These are phyloP conservation scores for Antigone vipio DNA, from an alignment of 2,113 vertebrate species.

Conservation along the genomic window DNA sequence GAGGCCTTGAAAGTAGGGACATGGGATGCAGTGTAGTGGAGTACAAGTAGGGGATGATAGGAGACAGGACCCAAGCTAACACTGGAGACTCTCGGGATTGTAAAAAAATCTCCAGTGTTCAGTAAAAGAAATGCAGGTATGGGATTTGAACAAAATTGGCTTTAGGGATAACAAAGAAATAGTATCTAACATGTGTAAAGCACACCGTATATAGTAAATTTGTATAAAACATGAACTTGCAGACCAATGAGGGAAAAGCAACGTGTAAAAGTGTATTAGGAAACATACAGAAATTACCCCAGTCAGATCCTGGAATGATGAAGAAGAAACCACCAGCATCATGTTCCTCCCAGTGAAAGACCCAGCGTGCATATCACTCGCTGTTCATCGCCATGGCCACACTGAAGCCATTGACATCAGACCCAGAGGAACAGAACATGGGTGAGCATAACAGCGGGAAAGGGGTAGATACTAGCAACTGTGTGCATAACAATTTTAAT, in stretches of 20 bases:
- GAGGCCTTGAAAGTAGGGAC: neutral
- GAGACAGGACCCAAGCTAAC: neutral
- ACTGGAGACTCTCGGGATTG: neutral
- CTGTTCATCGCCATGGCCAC: neutral
- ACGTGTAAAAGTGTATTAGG: neutral
- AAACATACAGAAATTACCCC: neutral
- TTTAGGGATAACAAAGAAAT: neutral
- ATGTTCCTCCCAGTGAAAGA: neutral
- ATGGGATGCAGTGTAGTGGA: neutral
- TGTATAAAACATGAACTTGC: neutral
- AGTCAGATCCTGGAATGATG: fast-evolving
- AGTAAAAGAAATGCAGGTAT: neutral
- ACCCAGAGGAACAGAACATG: neutral
- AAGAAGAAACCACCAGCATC: neutral
- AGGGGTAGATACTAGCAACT: neutral
- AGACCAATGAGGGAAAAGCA: neutral
- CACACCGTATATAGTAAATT: neutral
- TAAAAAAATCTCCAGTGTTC: neutral
- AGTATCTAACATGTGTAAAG: neutral
- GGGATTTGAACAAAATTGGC: neutral
- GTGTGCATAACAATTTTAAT: neutral
- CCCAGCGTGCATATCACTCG: fast-evolving
- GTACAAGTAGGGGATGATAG: neutral
- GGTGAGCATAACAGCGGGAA: neutral
- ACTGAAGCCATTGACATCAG: neutral